Percentiles rank a stretch among this genome's conserved stretches.
phyloP scores from a whole-genome alignment of 2,113 vertebrate species.

The Amphiprion percula region DNA sequence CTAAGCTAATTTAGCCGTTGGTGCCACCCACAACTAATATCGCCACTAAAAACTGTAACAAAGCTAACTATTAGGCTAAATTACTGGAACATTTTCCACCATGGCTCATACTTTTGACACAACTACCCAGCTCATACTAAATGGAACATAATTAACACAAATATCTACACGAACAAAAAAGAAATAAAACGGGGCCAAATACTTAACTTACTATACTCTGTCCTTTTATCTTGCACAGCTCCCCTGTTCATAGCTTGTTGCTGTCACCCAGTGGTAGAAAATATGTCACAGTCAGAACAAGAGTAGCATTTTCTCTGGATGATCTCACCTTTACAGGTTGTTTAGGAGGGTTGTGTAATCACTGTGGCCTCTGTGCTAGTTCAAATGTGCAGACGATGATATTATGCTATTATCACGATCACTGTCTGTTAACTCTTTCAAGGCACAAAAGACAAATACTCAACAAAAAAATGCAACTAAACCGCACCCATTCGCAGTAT shows the following conservation, averaged over 20 bases:
- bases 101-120: neutral
- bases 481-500: no score
- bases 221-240: neutral
- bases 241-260: slow-evolving; percentile 28
- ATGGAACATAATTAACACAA: no score
- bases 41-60: no score
- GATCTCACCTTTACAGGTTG: slow-evolving; percentile 20
- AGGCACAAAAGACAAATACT: neutral
- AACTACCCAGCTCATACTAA: no score
- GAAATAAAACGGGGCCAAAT: no score
- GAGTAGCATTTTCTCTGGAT: neutral
- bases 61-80: no score
- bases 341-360: neutral
- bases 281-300: neutral
- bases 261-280: slow-evolving; percentile 66
- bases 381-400: neutral
- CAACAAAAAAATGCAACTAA: neutral
- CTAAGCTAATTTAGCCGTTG: no score
- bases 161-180: no score
- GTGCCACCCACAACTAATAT: no score
- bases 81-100: neutral
- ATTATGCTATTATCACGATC: no score
- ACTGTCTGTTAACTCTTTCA: neutral
- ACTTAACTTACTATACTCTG: no score
- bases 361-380: neutral